Conservation (phyloP, 2,797 vertebrate species). For the Lemur catta region DNA sequence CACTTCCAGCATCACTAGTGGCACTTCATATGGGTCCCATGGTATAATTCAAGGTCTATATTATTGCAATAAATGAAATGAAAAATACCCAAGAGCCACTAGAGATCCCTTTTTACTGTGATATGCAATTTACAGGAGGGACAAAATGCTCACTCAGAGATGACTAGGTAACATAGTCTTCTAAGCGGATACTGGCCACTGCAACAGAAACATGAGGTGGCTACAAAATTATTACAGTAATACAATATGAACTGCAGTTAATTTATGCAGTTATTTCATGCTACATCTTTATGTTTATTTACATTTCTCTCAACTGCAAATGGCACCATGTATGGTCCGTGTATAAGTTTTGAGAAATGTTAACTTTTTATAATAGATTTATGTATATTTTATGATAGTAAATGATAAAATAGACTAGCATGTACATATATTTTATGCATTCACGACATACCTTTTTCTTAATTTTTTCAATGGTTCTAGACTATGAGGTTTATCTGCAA, state of each 20-base stretch:
- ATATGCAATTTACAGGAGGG: not conserved
- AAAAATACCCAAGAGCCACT: not conserved
- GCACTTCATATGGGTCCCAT: not conserved
- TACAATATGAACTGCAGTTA: not conserved
- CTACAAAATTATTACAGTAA: not conserved
- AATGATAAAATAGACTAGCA: not conserved
- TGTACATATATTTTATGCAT: not conserved
- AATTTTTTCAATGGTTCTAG: not conserved
- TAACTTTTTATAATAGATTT: not conserved
- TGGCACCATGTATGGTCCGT: not conserved
- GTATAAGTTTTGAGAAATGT: not conserved
- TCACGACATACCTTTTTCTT: not conserved
- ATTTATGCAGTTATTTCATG: not conserved
- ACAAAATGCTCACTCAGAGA: not conserved
- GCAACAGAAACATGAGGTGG: not conserved
- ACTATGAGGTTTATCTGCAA: not conserved
- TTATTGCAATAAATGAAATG: not conserved
- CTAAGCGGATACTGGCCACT: not conserved
- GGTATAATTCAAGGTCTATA: not conserved
- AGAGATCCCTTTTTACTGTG: not conserved
- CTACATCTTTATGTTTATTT: not conserved
- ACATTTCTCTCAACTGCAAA: not conserved
- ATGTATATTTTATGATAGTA: not conserved
- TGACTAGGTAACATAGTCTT: not conserved
- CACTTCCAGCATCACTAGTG: not conserved